Conservation (phyloP, 2,797 vertebrate genomes). For the Antrozous pallidus region DNA sequence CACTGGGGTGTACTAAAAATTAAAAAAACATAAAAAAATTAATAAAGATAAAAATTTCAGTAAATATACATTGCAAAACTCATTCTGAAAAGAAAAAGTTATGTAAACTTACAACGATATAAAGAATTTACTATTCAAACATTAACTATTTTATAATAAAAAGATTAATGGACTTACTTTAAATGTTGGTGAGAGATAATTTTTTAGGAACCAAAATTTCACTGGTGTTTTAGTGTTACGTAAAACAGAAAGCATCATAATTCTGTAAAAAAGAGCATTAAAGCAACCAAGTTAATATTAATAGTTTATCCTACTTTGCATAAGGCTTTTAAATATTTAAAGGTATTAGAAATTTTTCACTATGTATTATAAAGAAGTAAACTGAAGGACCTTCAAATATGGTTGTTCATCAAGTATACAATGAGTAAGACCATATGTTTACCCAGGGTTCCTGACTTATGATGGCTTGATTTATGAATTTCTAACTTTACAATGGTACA, state of each 20-base stretch:
- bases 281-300: constrained; percentile 55
- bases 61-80: neutral
- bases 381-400: neutral
- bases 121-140: neutral
- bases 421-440: neutral
- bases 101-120: neutral
- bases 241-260: constrained; percentile 98
- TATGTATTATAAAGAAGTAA: neutral
- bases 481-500: neutral
- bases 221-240: constrained; percentile 93
- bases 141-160: neutral
- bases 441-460: neutral
- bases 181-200: constrained; percentile 97
- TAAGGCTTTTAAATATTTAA: constrained; percentile 14
- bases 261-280: constrained; percentile 85
- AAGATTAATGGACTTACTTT: constrained; percentile 85
- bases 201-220: constrained; percentile 99
- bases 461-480: neutral
- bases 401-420: neutral
- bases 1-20: neutral
- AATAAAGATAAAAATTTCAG: neutral
- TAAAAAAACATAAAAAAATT: neutral
- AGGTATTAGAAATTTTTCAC: neutral
- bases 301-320: constrained; percentile 33
- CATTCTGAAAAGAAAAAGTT: neutral